Evolutionary conservation across 2,888 invertebrate species (phyloP).

Genomic region (Drosophila siamana): DNA sequence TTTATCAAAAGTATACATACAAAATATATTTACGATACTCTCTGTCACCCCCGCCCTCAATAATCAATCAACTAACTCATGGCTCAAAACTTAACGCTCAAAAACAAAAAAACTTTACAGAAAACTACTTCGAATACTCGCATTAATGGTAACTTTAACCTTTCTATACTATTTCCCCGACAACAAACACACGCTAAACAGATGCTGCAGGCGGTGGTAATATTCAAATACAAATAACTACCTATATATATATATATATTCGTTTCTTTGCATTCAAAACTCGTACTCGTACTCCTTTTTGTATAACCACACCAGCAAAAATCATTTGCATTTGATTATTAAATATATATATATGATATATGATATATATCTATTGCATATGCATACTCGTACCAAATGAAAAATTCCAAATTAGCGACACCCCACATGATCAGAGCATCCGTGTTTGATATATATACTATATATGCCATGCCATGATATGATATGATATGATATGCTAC

Average conservation of each 20-base stretch:
- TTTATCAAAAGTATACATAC: neutral
- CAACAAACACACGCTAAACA: constrained; percentile 80
- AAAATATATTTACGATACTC: constrained; percentile 7
- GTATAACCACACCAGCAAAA: constrained; percentile 37
- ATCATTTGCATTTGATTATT: constrained; percentile 50
- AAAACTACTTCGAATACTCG: constrained; percentile 8
- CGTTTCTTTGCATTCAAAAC: constrained; percentile 45
- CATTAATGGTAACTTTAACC: constrained; percentile 72
- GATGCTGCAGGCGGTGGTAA: constrained; percentile 85
- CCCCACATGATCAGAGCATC: constrained; percentile 49
- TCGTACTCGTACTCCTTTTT: constrained; percentile 42
- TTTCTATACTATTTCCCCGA: constrained; percentile 63
- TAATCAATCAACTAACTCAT: constrained; percentile 6
- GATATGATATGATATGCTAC: constrained; percentile 17
- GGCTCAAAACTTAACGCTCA: neutral
- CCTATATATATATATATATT: constrained; percentile 31
- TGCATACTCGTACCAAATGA: neutral
- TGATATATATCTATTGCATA: neutral
- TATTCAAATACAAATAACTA: constrained; percentile 51
- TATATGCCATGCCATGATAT: constrained; percentile 15
- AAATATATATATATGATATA: neutral
- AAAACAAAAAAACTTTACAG: neutral
- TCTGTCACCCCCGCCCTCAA: neutral
- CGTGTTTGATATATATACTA: constrained; percentile 8
- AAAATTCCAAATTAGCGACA: constrained; percentile 62